Evolutionary conservation across 1,140 invertebrate species (phyloP), one percentile per base, ranked within the genome.

Genomic region (Acromyrmex charruanus): DNA sequence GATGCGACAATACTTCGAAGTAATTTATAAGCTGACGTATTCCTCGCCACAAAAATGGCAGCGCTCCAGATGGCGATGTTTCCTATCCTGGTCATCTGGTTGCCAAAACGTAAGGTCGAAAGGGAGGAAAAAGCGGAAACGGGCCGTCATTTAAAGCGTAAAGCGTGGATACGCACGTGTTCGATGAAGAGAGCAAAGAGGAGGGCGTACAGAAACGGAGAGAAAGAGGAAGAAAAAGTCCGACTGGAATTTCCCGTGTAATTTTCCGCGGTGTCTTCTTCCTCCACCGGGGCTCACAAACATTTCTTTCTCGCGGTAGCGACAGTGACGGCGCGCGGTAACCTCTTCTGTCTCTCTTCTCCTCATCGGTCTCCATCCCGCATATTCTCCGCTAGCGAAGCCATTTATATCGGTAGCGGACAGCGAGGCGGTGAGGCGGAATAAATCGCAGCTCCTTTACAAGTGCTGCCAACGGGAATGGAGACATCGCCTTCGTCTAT

Each of bases 401-500:
- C 92, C 93, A 93, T 94, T 94, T 94, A 94, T 94, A 94, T 87
- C 77, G 80, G 65, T 49, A 65, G 79, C 89, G 94, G 93, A 94
- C 92, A 93, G 91, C 92, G 91, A 94, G 94, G 93, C 94, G 93
- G 93, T 93, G 93, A 94, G 94, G 91, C 89, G 92, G 92, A 94
- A 95, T 95, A 95, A 95, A 94, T 94, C 94, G 94, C 92, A 86
- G 91, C 90, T 93, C 93, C 92, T 94, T 94, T 94, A 94, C 92
- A 94, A 95, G 93, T 94, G 91, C 93, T 95, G 94, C 94, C 94
- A 94, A 93, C 94, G 92, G 39, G 94, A 94, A 94, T 94, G 94
- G 94, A 95, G 94, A 95, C 94, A 94, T 94, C 93, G 94, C 92
- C 92, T 94, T 94, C 92, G 93, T 93, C 94, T 94, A 94, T 95